Conservation (phyloP, 1,140 invertebrate species). For the Tachypleus tridentatus region DNA sequence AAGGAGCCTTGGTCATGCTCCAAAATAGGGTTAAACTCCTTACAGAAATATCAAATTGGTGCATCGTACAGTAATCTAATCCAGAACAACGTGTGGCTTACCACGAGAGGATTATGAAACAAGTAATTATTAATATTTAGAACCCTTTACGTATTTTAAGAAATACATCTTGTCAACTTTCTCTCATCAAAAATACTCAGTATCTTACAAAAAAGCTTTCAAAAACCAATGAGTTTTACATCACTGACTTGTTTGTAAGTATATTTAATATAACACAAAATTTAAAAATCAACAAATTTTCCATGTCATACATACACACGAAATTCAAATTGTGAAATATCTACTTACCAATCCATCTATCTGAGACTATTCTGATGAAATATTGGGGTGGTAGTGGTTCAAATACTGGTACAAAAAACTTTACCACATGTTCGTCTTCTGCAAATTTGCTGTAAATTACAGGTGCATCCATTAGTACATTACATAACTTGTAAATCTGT, state of each 20-base stretch:
- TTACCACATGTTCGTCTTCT: conserved; percentile 88
- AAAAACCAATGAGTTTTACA: background rate
- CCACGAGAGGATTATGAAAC: too few relatives aligned
- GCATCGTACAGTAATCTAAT: too few relatives aligned
- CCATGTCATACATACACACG: background rate
- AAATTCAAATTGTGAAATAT: background rate
- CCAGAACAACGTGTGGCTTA: too few relatives aligned
- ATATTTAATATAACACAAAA: background rate
- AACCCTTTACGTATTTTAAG: too few relatives aligned
- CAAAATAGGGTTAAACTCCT: too few relatives aligned
- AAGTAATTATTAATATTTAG: too few relatives aligned
- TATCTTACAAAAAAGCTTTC: background rate
- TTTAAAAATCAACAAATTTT: background rate
- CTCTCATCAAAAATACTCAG: background rate
- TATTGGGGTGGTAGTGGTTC: conserved; percentile 97
- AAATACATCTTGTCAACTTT: too few relatives aligned
- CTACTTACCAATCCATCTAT: conserved; percentile 39
- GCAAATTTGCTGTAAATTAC: conserved; percentile 55
- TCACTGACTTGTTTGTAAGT: background rate
- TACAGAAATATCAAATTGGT: too few relatives aligned
- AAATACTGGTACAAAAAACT: conserved; percentile 97
- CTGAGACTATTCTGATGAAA: conserved; percentile 63
- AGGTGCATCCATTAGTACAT: background rate
- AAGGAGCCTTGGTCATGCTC: too few relatives aligned
- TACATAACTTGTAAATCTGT: too few relatives aligned